Conservation (phyloP, 2,797 vertebrate species). For the Nasua narica region DNA sequence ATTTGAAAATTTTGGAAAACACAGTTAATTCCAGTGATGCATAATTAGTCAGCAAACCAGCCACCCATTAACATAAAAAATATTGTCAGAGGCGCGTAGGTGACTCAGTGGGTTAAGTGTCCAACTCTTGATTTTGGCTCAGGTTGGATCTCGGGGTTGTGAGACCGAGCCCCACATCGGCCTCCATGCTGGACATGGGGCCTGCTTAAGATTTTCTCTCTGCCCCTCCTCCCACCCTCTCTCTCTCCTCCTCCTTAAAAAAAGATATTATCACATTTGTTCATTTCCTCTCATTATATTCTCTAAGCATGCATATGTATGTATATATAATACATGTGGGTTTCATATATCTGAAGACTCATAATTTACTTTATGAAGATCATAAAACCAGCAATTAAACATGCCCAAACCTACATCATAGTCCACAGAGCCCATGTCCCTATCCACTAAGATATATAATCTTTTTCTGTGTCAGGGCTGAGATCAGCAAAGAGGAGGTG, state of each 20-base stretch:
- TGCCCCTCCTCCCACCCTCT: not conserved
- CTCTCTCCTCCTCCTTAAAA: not conserved
- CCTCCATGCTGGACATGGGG: not conserved
- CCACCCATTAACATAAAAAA: not conserved
- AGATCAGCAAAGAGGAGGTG: not conserved
- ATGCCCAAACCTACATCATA: not conserved
- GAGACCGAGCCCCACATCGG: not conserved
- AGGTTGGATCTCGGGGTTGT: not conserved
- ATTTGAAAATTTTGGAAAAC: not conserved
- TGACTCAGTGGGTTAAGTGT: not conserved
- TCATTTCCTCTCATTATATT: not conserved
- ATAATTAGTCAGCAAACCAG: not conserved
- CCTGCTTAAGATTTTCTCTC: not conserved
- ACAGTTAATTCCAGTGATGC: not conserved
- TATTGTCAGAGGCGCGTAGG: not conserved
- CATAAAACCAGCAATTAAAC: not conserved
- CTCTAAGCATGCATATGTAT: not conserved
- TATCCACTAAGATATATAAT: not conserved
- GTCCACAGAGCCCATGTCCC: not conserved
- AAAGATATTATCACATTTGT: not conserved
- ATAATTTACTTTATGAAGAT: not conserved
- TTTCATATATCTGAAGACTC: not conserved
- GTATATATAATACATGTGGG: not conserved
- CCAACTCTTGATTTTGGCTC: not conserved
- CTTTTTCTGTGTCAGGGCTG: not conserved